Evolutionary conservation across 2,888 invertebrate genomes (phyloP), one percentile per base, ranked within the genome.

Genomic region (Phasia obesa): DNA sequence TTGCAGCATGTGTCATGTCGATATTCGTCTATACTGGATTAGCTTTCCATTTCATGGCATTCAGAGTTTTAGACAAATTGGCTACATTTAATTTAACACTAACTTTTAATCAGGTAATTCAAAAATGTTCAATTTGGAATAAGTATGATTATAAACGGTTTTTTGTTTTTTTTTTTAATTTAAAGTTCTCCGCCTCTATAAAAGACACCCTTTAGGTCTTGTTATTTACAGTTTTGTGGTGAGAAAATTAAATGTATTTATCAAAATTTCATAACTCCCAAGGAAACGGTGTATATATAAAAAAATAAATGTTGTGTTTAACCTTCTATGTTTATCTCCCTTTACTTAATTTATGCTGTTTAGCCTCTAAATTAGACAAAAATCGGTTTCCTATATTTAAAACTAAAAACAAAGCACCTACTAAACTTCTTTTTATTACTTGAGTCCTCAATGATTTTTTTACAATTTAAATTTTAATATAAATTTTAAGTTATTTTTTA

Each of bases 321-420:
- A 19, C 64, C 51, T 65, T 69, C 51, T 59, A n/a, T 67, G 9
- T 65, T 69, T 69, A 59, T 67, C 25, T 76, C 73, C 47, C 7
- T 42, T 60, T 67, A 57, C 27, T 5, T 35, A 69, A 65, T 51
- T 25, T 64, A 27, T 31, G 70, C 71, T 80, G 3, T 57, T 59
- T 44, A 70, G 59, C 77, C 69, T 70, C 38, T 25, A 35, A 76
- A 70, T 81, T 86, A 86, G 87, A 87, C 88, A 88, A 88, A 88
- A 88, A 88, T 88, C 88, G 88, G 85, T 88, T 88, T 88, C 88
- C 88, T 89, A 81, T 87, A 88, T 85, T 85, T 49, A 21, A 69
- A 85, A 85, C 83, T 78, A 15, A 19, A n/a, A 60, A 57, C 2
- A 73, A 74, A 70, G 42, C 2, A 49, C 13, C 49, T 47, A 57